phyloP scores from a whole-genome alignment of 53 echinoderm and acorn worm genomes.

The Apostichopus leukothele region DNA sequence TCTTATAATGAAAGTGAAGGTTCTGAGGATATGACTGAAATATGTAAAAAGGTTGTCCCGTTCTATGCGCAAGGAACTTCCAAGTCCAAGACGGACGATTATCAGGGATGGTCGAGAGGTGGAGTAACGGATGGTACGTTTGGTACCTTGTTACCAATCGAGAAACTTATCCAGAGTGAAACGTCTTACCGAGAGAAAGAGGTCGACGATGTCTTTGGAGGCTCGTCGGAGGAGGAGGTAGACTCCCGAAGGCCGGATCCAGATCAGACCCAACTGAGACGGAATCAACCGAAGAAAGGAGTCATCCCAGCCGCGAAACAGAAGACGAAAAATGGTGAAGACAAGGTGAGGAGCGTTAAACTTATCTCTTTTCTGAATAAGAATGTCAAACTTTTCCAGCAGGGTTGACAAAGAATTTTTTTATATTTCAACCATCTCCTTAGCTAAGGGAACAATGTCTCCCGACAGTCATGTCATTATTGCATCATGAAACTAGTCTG shows the following conservation, averaged over 20 bases:
- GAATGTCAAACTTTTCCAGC: too few species aligned
- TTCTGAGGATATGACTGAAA: not conserved
- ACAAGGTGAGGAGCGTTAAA: not conserved
- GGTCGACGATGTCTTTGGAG: conserved; percentile 3
- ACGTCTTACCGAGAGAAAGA: not conserved
- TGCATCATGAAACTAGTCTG: too few species aligned
- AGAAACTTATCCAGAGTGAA: conserved; percentile 8
- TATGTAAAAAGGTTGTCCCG: too few species aligned
- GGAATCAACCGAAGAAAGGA: not conserved
- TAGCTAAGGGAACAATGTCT: too few species aligned
- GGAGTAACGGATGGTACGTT: not conserved
- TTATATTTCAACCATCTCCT: too few species aligned
- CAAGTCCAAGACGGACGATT: not conserved
- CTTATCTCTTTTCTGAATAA: too few species aligned
- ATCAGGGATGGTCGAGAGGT: not conserved
- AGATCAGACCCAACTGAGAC: not conserved
- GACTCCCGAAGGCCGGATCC: not conserved
- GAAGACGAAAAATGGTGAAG: not conserved
- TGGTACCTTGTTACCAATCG: conserved; percentile 2
- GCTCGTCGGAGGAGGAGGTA: not conserved
- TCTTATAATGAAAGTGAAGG: not conserved
- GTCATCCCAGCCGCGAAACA: not conserved
- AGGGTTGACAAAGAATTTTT: too few species aligned
- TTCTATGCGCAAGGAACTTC: too few species aligned
- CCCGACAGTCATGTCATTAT: too few species aligned